phyloP scores from a whole-genome alignment of 2,888 invertebrate species.

The Sclerodermus sp. region DNA sequence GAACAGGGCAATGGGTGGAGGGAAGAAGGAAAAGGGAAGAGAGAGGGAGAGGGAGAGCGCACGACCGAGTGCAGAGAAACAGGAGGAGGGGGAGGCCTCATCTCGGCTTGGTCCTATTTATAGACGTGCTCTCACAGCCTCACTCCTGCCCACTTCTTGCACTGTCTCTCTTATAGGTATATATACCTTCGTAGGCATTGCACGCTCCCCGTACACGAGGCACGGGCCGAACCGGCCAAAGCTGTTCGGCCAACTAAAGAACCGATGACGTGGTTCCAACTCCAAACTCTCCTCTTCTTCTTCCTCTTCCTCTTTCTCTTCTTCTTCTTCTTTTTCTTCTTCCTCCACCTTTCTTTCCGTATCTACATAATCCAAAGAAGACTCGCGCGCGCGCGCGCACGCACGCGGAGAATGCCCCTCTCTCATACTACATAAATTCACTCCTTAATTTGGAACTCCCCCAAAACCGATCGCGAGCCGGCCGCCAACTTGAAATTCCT shows the following conservation, averaged over 20 bases:
- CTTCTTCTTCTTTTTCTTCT: neutral
- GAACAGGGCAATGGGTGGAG: slow-evolving; percentile 2
- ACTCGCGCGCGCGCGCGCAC: neutral
- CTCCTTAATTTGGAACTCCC: too few species aligned
- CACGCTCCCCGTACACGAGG: slow-evolving; percentile 17
- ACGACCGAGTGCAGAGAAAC: too few species aligned
- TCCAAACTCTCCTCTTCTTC: slow-evolving; percentile 3
- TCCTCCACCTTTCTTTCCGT: neutral
- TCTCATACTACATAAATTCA: too few species aligned
- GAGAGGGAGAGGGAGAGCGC: slow-evolving; percentile 3
- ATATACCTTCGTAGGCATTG: slow-evolving; percentile 26
- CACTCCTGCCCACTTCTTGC: slow-evolving; percentile 52
- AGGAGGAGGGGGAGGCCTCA: slow-evolving; percentile 40
- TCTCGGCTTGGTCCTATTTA: slow-evolving; percentile 54
- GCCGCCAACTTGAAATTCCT: too few species aligned
- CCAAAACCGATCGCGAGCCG: neutral
- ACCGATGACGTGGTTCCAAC: slow-evolving; percentile 27
- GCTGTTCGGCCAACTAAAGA: slow-evolving; percentile 24
- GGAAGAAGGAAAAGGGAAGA: slow-evolving; percentile 7
- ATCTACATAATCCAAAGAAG: neutral
- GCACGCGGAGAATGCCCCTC: neutral
- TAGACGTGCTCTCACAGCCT: slow-evolving; percentile 56
- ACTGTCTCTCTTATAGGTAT: slow-evolving; percentile 40
- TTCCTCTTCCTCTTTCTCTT: neutral
- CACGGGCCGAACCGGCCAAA: slow-evolving; percentile 25